Evolutionary conservation across 2,888 invertebrate genomes (phyloP).

Genomic region (Machimus atricapillus): DNA sequence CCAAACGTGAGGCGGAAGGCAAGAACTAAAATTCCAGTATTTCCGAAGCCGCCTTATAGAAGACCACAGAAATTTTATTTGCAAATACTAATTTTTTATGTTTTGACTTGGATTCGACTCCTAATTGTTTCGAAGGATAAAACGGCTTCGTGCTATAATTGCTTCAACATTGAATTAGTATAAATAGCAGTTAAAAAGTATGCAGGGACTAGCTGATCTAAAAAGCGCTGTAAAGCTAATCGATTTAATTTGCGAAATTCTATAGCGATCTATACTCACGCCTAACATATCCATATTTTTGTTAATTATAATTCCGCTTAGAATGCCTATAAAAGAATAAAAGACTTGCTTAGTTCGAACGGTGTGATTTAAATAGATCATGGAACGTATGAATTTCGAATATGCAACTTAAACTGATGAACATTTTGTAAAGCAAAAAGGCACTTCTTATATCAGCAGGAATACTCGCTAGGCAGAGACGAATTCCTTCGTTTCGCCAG

Average conservation of each 20-base stretch:
- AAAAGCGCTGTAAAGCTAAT: background rate
- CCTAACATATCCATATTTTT: background rate
- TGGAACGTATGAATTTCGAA: no score
- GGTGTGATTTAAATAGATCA: background rate
- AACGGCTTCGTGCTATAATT: background rate
- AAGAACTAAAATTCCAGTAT: background rate
- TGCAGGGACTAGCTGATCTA: background rate
- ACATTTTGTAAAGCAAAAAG: no score
- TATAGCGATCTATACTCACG: background rate
- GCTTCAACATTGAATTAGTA: background rate
- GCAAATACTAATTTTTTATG: background rate
- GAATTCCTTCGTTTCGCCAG: no score
- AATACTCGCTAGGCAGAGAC: background rate
- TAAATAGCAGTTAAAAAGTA: background rate
- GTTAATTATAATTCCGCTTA: background rate
- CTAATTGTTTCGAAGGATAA: background rate
- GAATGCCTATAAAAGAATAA: background rate
- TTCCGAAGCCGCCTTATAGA: background rate
- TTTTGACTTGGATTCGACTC: background rate
- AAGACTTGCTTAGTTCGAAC: background rate
- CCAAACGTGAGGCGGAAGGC: no score
- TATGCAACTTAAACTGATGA: no score
- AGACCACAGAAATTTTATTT: background rate
- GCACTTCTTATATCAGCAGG: background rate
- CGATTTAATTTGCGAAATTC: background rate